Percentiles rank a stretch among this genome's conserved stretches.
phyloP scores from a whole-genome alignment of 2,888 invertebrate species.

The Zootermopsis nevadensis region DNA sequence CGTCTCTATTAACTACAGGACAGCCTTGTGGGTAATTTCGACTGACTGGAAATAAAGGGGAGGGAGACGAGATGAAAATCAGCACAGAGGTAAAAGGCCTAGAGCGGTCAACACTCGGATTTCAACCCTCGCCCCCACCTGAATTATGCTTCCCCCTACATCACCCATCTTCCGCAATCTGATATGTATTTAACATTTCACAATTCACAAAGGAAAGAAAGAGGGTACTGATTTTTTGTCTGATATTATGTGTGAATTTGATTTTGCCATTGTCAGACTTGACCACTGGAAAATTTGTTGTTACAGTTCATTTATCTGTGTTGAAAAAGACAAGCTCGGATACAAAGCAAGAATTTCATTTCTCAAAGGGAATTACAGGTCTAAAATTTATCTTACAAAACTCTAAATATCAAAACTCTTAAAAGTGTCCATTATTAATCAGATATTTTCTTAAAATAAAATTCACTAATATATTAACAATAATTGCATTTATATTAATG shows the following conservation, averaged over 20 bases:
- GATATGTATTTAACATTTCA: neutral
- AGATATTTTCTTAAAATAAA: no score
- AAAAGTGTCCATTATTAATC: no score
- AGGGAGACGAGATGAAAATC: neutral
- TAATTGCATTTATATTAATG: no score
- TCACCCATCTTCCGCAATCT: neutral
- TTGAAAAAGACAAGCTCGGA: no score
- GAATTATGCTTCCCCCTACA: neutral
- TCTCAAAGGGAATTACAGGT: no score
- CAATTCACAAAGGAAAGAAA: conserved; percentile 22
- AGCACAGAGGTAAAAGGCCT: neutral
- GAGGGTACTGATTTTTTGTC: neutral
- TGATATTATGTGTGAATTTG: neutral
- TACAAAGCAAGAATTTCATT: no score
- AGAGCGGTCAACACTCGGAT: conserved; percentile 13
- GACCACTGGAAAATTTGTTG: no score
- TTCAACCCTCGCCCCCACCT: neutral
- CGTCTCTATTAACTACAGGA: neutral
- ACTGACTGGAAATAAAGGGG: neutral
- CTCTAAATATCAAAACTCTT: no score
- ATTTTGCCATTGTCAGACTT: no score
- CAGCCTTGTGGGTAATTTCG: neutral
- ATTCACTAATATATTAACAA: no score
- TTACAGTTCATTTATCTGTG: no score
- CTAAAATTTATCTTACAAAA: no score